Conservation (phyloP, 35 echinoderm and acorn worm genomes). For the Apostichopus parvimensis region DNA sequence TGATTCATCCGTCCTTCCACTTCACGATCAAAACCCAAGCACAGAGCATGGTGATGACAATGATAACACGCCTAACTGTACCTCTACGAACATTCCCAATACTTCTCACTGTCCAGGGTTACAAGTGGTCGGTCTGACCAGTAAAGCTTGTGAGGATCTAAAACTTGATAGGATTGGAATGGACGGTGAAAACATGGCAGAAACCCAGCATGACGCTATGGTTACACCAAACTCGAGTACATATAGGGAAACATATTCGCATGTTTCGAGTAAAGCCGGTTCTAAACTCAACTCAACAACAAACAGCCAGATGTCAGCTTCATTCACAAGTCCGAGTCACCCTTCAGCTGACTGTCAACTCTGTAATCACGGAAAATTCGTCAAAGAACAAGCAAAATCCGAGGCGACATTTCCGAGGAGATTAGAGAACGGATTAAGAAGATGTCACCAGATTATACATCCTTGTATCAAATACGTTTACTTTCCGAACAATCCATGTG, state of each 20-base stretch:
- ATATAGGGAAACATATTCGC: neutral
- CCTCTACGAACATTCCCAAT: too few relatives aligned
- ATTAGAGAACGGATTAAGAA: neutral
- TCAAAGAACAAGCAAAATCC: neutral
- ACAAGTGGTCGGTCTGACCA: too few relatives aligned
- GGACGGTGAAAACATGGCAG: neutral
- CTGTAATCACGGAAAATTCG: neutral
- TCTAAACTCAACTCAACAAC: neutral
- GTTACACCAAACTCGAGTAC: neutral
- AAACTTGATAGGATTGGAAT: neutral
- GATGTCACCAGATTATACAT: neutral
- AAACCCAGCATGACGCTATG: neutral
- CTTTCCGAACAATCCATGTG: neutral
- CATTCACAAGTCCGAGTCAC: neutral
- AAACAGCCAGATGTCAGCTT: neutral
- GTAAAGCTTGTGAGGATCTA: neutral
- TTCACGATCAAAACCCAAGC: neutral
- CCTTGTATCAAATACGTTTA: neutral
- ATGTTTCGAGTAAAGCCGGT: neutral
- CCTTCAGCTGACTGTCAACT: neutral
- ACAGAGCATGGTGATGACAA: too few relatives aligned
- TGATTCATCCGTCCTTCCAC: neutral
- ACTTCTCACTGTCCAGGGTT: too few relatives aligned
- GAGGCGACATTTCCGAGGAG: neutral
- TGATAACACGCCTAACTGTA: too few relatives aligned